phyloP scores from a whole-genome alignment of 2,888 invertebrate genomes.

The Plagodis pulveraria region DNA sequence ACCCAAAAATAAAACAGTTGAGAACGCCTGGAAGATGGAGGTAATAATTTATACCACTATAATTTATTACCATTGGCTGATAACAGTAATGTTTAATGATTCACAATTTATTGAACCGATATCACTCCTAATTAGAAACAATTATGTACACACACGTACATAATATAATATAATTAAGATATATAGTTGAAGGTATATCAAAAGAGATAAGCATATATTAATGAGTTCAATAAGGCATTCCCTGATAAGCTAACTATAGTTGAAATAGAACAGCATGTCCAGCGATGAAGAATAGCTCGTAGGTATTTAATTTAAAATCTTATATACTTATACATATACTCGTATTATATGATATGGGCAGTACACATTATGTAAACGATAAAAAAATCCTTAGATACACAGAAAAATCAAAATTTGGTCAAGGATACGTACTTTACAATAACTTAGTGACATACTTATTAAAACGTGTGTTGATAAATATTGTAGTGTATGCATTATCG shows the following conservation, averaged over 20 bases:
- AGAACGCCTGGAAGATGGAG: slow-evolving; percentile 7
- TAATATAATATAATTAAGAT: not conserved
- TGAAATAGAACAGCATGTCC: too few species aligned
- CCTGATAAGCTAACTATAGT: slow-evolving; percentile 6
- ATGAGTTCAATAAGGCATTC: slow-evolving; percentile 6
- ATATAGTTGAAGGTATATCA: not conserved
- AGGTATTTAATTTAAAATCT: too few species aligned
- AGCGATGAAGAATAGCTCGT: too few species aligned
- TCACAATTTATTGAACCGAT: slow-evolving; percentile 24
- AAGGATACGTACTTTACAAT: too few species aligned
- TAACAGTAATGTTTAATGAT: slow-evolving; percentile 25
- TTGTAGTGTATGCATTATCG: too few species aligned
- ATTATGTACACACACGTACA: slow-evolving; percentile 12
- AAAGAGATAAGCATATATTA: slow-evolving; percentile 5
- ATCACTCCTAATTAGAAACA: slow-evolving; percentile 19
- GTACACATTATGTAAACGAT: too few species aligned
- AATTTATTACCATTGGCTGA: slow-evolving; percentile 34
- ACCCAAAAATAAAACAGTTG: not conserved
- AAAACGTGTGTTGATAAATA: too few species aligned
- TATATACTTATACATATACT: too few species aligned
- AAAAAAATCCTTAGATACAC: too few species aligned
- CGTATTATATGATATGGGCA: too few species aligned
- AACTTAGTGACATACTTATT: too few species aligned
- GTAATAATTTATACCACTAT: slow-evolving; percentile 33
- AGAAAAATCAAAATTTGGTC: too few species aligned